Percentiles rank a stretch among this genome's conserved stretches.
Conservation (phyloP, 2,888 invertebrate genomes). For the Dasypogon diadema region DNA sequence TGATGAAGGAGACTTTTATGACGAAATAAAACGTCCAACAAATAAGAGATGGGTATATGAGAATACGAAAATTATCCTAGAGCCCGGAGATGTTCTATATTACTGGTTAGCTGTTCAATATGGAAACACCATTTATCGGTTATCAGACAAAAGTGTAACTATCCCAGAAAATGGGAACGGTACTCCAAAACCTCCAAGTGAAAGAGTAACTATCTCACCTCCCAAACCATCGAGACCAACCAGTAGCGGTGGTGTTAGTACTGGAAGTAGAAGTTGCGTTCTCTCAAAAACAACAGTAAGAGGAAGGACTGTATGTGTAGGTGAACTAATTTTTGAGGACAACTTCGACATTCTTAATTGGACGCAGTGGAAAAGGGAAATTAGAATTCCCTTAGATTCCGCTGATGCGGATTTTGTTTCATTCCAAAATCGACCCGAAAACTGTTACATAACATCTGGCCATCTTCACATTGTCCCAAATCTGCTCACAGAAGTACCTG, state of each 20-base stretch:
- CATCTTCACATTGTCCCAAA: conserved; percentile 67
- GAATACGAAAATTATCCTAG: conserved; percentile 68
- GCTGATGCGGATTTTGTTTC: conserved; percentile 70
- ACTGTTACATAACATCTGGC: conserved; percentile 63
- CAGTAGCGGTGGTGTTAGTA: neutral
- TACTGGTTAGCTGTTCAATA: conserved; percentile 75
- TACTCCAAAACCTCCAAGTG: neutral
- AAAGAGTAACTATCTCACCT: neutral
- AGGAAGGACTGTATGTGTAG: conserved; percentile 68
- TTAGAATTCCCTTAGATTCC: conserved; percentile 70
- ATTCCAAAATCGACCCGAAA: conserved; percentile 65
- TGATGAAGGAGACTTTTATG: conserved; percentile 71
- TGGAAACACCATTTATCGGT: conserved; percentile 60
- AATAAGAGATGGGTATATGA: conserved; percentile 72
- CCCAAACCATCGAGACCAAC: neutral
- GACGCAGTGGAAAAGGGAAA: conserved; percentile 72
- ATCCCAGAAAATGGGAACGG: neutral
- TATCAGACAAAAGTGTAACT: conserved; percentile 21
- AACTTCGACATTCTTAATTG: conserved; percentile 71
- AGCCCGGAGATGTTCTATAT: conserved; percentile 72
- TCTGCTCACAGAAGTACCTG: conserved; percentile 60
- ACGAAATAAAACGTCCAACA: conserved; percentile 68
- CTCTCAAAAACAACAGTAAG: conserved; percentile 60
- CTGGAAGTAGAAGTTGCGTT: conserved; percentile 17
- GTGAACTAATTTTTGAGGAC: conserved; percentile 74